Evolutionary conservation across 2,888 invertebrate species (phyloP), one percentile per base, ranked within the genome.

Genomic region (Agrotis exclamationis): DNA sequence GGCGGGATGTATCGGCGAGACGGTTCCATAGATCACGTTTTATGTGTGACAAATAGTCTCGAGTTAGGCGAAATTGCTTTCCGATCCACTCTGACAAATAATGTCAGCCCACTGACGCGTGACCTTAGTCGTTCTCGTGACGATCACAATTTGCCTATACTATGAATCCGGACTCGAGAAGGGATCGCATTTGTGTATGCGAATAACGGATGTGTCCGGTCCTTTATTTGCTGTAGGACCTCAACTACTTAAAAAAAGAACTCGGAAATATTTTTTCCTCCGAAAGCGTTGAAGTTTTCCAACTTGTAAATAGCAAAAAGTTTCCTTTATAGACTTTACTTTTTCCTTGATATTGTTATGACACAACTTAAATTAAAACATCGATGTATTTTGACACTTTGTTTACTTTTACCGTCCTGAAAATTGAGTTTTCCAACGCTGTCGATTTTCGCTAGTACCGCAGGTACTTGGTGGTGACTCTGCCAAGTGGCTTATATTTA

Each of bases 41-140:
- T 95, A 94, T 95, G 93, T 93, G 94, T 95, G 95, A 95, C 94
- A 95, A 96, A 96, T 95, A 95, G 95, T 93, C 93, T 91, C 91
- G 92, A 93, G 93, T 94, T 95, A 94, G 93, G 88, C 90, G 90
- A 93, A 95, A 96, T 96, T 94, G 95, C 94, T 93, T 95, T 95
- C 92, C 93, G 93, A 95, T 96, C 93, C 93, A 93, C 93, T 94
- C 91, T 93, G 93, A 94, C 95, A 94, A 95, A 95, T 95, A 95
- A 95, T 93, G 93, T 93, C 92, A 93, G 91, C 89, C 92, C 89
- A 93, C 90, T 94, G 94, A 94, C 88, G 94, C 93, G 93, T 93
- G 91, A 91, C 93, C 92, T 92, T 89, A 90, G 90, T 90, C 91
- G 92, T 91, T 93, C 91, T 92, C 89, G 91, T 91, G 92, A 92